Evolutionary conservation across 2,113 vertebrate genomes (phyloP).

Genomic region (Platycercus adscitus): DNA sequence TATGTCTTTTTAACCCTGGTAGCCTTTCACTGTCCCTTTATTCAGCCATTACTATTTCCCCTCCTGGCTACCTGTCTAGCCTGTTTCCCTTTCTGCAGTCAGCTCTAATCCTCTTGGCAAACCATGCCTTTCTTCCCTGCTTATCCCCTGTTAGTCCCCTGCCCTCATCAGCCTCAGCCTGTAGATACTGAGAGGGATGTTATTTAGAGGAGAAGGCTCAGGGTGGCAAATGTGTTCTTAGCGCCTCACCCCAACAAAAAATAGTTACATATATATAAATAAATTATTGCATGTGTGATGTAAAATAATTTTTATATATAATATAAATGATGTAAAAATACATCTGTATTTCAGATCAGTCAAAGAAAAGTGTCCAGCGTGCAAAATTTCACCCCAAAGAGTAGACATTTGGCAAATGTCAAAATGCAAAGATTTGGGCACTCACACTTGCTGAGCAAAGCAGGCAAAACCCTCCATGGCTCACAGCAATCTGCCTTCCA

Average conservation of each 20-base stretch:
- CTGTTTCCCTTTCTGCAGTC: background rate
- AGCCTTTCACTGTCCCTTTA: background rate
- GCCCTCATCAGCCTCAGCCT: background rate
- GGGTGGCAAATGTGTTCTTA: background rate
- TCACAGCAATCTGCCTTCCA: background rate
- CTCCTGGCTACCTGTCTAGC: background rate
- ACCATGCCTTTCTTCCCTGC: background rate
- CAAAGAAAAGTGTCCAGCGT: background rate
- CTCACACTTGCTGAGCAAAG: background rate
- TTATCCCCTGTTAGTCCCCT: background rate
- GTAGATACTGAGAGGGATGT: background rate
- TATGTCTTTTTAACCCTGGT: background rate
- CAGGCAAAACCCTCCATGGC: accelerated
- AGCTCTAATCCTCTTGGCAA: background rate
- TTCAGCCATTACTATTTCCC: background rate
- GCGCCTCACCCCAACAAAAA: background rate
- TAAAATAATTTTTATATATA: background rate
- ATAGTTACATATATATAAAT: background rate
- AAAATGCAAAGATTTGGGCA: background rate
- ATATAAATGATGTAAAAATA: background rate
- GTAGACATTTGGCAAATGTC: background rate
- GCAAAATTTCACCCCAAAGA: background rate
- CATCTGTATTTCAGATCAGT: background rate
- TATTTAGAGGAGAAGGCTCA: background rate
- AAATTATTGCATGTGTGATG: background rate